A percentile compares a stretch with the other conserved stretches of the same genome.
Evolutionary conservation across 64 coral and sea anemone species (phyloP).

Genomic region (Montipora cactus): DNA sequence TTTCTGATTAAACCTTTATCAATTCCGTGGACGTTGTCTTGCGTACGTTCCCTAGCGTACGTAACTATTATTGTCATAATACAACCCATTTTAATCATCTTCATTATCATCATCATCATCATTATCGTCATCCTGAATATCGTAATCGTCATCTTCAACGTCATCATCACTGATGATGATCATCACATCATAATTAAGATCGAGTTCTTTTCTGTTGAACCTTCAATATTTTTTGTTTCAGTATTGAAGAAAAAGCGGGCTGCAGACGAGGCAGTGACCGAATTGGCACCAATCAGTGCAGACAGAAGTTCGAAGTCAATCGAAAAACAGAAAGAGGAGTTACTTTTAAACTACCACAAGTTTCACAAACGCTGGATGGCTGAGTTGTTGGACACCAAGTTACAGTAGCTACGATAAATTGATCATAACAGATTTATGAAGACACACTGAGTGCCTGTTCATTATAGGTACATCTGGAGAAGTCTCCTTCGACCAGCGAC

Average conservation of each 20-base stretch:
- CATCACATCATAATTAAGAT: no score
- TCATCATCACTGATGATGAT: no score
- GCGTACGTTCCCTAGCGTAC: no score
- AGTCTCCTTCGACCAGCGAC: no score
- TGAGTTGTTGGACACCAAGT: not conserved
- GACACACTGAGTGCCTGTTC: not conserved
- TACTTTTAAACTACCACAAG: slow-evolving; percentile 21
- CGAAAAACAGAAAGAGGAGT: slow-evolving; percentile 55
- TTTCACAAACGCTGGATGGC: slow-evolving; percentile 72
- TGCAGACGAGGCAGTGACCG: not conserved
- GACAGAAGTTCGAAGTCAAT: not conserved
- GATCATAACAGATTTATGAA: not conserved
- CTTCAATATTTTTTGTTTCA: not conserved
- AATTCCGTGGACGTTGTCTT: no score
- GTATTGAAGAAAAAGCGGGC: not conserved
- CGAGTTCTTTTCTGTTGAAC: not conserved
- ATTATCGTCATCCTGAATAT: not conserved
- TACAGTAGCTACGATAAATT: not conserved
- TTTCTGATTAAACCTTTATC: no score
- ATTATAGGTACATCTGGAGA: no score
- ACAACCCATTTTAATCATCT: not conserved
- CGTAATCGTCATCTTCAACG: not conserved
- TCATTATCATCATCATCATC: not conserved
- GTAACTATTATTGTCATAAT: not conserved
- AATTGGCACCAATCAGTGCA: not conserved